These are phyloP conservation scores for Anguilla anguilla DNA, from an alignment of 2,797 vertebrate genomes.

Conservation along the genomic window DNA sequence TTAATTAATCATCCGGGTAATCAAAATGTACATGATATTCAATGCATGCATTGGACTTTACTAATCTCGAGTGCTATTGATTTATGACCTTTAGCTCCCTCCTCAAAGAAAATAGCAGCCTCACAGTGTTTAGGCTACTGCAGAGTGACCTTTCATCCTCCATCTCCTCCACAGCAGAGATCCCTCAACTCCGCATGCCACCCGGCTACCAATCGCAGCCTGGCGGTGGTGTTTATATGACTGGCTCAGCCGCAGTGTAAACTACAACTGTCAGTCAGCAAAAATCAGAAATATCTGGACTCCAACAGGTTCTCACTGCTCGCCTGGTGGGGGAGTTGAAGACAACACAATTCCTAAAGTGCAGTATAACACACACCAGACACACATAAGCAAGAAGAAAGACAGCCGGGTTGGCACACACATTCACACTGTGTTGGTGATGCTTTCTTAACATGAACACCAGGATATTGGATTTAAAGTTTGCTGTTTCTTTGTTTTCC, in stretches of 20 bases:
- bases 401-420: neutral
- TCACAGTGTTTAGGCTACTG: neutral
- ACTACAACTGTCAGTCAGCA: neutral
- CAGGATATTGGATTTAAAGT: neutral
- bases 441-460: neutral
- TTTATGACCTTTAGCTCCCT: constrained; percentile 55
- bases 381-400: neutral
- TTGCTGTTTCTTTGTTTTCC: constrained; percentile 17
- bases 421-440: neutral
- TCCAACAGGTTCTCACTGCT: neutral
- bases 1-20: constrained; percentile 69
- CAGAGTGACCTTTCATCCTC: constrained; percentile 30
- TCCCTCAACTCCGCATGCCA: constrained; percentile 3
- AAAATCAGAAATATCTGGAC: neutral
- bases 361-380: constrained; percentile 39
- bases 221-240: neutral
- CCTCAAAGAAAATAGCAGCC: constrained; percentile 36
- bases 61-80: constrained; percentile 58
- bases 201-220: neutral
- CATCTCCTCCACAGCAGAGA: constrained; percentile 24
- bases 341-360: constrained; percentile 2
- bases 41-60: constrained; percentile 47
- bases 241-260: neutral
- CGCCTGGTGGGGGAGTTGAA: neutral
- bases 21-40: constrained; percentile 60